Evolutionary conservation across 1,140 invertebrate species (phyloP).

Genomic region (Amphibalanus amphitrite): DNA sequence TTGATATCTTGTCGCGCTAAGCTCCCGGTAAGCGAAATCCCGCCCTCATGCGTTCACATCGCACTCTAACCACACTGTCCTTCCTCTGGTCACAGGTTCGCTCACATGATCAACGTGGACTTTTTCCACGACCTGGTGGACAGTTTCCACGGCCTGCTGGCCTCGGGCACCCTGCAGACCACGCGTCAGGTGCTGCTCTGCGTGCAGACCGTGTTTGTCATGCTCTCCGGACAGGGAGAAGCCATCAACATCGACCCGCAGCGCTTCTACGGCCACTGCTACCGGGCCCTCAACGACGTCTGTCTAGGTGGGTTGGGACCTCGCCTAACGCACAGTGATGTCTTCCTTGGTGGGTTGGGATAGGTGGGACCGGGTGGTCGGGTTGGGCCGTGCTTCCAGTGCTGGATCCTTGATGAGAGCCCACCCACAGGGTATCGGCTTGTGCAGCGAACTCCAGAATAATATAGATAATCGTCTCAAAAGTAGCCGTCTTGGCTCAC

Average conservation of each 20-base stretch:
- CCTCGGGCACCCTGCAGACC: conserved; percentile 37
- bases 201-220: conserved; percentile 71
- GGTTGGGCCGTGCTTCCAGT: too few relatives aligned
- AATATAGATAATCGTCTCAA: too few relatives aligned
- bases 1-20: too few relatives aligned
- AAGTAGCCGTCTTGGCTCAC: too few relatives aligned
- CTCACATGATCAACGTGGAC: conserved; percentile 86
- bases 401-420: too few relatives aligned
- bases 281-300: conserved; percentile 42
- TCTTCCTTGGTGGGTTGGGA: not conserved
- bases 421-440: too few relatives aligned
- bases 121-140: conserved; percentile 84
- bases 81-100: too few relatives aligned
- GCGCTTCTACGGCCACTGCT: conserved; percentile 62
- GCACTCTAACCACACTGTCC: too few relatives aligned
- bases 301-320: conserved; percentile 23
- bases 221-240: conserved; percentile 72
- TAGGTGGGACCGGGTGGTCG: not conserved
- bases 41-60: too few relatives aligned
- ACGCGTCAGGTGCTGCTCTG: conserved; percentile 60
- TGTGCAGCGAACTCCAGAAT: too few relatives aligned
- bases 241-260: conserved; percentile 74
- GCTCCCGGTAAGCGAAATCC: too few relatives aligned
- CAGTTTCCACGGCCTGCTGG: conserved; percentile 52
- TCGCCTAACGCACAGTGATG: not conserved